phyloP scores from a whole-genome alignment of 2,113 vertebrate genomes.

The Labrus mixtus region DNA sequence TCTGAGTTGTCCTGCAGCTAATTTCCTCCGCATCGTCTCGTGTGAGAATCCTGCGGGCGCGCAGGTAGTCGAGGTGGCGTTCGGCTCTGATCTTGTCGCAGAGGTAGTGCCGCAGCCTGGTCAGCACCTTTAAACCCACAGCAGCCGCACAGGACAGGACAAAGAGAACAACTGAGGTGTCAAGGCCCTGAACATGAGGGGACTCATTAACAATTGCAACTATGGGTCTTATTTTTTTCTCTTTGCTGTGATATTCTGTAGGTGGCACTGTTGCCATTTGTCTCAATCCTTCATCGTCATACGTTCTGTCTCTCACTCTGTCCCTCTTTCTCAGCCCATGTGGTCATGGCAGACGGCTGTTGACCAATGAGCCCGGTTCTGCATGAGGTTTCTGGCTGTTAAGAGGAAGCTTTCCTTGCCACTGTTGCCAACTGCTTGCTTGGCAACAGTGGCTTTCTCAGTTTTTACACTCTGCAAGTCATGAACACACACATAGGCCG shows the following conservation, averaged over 20 bases:
- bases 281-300: background rate
- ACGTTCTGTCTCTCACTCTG: too few species aligned
- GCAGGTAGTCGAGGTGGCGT: constrained; percentile 95
- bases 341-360: too few species aligned
- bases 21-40: constrained; percentile 96
- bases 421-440: too few species aligned
- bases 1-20: constrained; percentile 89
- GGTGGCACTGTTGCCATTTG: too few species aligned
- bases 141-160: background rate
- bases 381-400: too few species aligned
- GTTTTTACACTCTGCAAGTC: too few species aligned
- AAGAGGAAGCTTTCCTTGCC: background rate
- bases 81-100: constrained; percentile 95
- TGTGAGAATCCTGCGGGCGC: constrained; percentile 93
- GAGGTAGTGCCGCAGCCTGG: constrained; percentile 89
- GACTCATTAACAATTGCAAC: background rate
- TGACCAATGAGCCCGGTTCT: too few species aligned
- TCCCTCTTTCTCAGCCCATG: too few species aligned
- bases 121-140: constrained; percentile 78
- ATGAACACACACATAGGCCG: too few species aligned
- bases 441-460: too few species aligned
- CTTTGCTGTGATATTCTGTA: too few species aligned
- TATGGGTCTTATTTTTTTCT: background rate
- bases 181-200: too few species aligned
- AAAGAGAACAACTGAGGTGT: background rate